Evolutionary conservation across 1,140 invertebrate genomes (phyloP), one percentile per base, ranked within the genome.

Genomic region (Achatina immaculata): DNA sequence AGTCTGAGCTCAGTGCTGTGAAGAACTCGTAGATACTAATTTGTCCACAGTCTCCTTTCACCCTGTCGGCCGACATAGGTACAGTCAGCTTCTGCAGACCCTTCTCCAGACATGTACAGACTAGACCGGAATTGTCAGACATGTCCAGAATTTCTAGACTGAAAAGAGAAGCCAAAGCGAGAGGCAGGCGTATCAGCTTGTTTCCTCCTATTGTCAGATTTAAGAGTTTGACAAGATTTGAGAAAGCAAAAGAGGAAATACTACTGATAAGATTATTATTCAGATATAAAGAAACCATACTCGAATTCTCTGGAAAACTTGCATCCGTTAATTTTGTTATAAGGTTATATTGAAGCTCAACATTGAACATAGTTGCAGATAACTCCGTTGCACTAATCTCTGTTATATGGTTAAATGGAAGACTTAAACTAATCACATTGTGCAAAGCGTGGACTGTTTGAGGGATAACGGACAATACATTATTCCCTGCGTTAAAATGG

Each of bases 51-150:
- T 62, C 21, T 6, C 58, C 58, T 34, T 62, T 62, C 1, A 62
- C n/a, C 4, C 4, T 62, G 1, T 62, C 58, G 7, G n/a, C n/a
- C 6, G 58, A 3, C 6, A 31, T 2, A 9, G 28, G 16, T 28
- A 31, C 0, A 31, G 31, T 31, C 58, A n/a, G 31, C 6, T 34
- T 28, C 2, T 16, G n/a, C 21, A 62, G 31, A 31, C 58, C 31
- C 21, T 62, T 62, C 58, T 62, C 58, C 58, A 62, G 16, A 31
- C 58, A 62, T 31, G 58, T 62, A 34, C 58, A 62, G n/a, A 62
- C 58, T 31, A 62, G n/a, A 31, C n/a, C 31, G 7, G 28, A n/a
- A 4, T n/a, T 62, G 28, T 31, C 31, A 31, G 19, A 14, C 21
- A 62, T 31, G 58, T 62, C 28, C 28, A 62, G 11, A 2, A 28